Evolutionary conservation across 2,888 invertebrate genomes (phyloP).

Genomic region (Hyalella azteca): DNA sequence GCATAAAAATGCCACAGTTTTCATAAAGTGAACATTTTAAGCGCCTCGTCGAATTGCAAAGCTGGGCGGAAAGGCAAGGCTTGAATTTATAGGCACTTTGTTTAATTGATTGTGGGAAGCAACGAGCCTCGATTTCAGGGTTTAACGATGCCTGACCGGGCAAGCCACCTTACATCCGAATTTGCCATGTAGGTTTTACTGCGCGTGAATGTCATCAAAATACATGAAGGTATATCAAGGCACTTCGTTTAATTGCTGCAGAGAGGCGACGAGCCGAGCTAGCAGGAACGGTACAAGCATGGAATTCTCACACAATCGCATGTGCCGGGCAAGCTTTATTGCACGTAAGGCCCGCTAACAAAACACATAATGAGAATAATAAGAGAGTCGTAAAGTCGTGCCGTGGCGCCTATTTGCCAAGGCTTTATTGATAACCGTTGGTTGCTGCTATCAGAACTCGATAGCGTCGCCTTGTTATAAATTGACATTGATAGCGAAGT

Average conservation of each 20-base stretch:
- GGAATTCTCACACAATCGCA: too few relatives aligned
- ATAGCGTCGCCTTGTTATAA: not conserved
- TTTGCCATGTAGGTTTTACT: not conserved
- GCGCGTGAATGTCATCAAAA: not conserved
- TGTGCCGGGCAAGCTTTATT: not conserved
- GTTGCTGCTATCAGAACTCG: constrained; percentile 31
- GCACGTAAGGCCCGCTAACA: not conserved
- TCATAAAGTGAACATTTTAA: too few relatives aligned
- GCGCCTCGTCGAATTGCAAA: too few relatives aligned
- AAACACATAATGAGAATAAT: not conserved
- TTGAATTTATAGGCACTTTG: not conserved
- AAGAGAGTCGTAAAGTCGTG: constrained; percentile 13
- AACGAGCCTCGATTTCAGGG: not conserved
- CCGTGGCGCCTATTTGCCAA: constrained; percentile 6
- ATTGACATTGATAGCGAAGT: not conserved
- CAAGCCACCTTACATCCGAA: not conserved
- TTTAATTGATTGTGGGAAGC: not conserved
- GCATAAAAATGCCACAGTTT: too few relatives aligned
- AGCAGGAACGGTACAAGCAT: too few relatives aligned
- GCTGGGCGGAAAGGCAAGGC: too few relatives aligned
- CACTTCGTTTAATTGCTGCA: too few relatives aligned
- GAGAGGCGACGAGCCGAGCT: too few relatives aligned
- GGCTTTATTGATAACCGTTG: constrained; percentile 32
- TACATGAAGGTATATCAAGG: too few relatives aligned
- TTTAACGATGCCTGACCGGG: too few relatives aligned